Percentiles rank a stretch among this genome's conserved stretches.
phyloP scores from a whole-genome alignment of 2,797 vertebrate species.

The Euphonia xanthogaster region DNA sequence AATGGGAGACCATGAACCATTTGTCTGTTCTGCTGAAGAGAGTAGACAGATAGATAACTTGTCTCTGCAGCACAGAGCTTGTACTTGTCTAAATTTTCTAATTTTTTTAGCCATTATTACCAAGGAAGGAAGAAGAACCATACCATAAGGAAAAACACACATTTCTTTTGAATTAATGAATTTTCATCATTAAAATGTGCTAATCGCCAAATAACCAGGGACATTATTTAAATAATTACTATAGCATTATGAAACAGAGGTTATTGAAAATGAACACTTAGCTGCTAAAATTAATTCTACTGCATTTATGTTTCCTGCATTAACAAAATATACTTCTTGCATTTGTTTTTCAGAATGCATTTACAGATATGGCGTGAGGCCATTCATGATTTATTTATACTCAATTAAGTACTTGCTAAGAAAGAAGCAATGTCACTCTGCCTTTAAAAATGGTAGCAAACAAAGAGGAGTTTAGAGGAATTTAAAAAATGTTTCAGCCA shows the following conservation, averaged over 20 bases:
- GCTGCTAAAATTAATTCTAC: not conserved
- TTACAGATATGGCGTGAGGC: not conserved
- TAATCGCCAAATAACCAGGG: conserved; percentile 7
- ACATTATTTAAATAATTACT: conserved; percentile 6
- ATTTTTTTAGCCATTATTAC: not conserved
- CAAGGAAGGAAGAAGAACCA: not conserved
- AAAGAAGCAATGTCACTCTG: not conserved
- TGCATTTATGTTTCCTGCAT: not conserved
- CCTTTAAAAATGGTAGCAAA: not conserved
- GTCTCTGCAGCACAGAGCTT: not conserved
- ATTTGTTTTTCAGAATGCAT: not conserved
- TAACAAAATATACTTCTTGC: not conserved
- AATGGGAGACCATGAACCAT: not conserved
- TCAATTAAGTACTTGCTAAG: not conserved
- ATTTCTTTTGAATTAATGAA: not conserved
- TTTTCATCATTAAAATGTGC: not conserved
- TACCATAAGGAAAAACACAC: not conserved
- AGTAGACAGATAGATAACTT: not conserved
- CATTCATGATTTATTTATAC: not conserved
- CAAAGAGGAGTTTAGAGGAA: not conserved
- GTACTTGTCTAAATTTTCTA: not conserved
- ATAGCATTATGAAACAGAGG: not conserved
- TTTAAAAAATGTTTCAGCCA: not conserved
- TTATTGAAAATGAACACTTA: conserved; percentile 11
- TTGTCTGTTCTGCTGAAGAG: not conserved